phyloP scores from a whole-genome alignment of 2,113 vertebrate species.

The Sclerurus mexicanus region DNA sequence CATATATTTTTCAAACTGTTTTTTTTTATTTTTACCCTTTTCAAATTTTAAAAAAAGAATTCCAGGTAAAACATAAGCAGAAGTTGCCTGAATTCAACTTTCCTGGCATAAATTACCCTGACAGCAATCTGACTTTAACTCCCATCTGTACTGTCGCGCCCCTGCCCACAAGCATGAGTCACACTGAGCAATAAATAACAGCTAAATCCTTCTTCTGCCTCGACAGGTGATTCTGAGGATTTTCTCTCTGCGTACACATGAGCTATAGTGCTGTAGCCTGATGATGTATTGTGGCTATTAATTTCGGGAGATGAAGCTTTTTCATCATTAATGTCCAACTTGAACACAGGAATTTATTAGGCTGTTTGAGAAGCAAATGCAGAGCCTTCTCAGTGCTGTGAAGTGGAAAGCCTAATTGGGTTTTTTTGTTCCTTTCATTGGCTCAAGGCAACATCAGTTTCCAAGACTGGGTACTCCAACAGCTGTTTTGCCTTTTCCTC shows the following conservation, averaged over 20 bases:
- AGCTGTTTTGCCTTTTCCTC: not conserved
- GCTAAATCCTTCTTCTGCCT: not conserved
- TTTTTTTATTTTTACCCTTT: not conserved
- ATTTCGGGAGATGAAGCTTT: not conserved
- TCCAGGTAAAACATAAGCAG: not conserved
- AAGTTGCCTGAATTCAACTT: constrained; percentile 43
- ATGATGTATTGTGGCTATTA: constrained; percentile 24
- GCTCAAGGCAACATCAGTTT: not conserved
- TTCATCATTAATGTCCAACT: not conserved
- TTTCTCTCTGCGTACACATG: not conserved
- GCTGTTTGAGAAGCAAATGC: not conserved
- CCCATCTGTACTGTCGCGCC: not conserved
- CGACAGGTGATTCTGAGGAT: not conserved
- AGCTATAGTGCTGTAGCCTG: not conserved
- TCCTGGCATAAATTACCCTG: not conserved
- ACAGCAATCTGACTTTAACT: constrained; percentile 10
- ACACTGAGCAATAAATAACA: constrained; percentile 32
- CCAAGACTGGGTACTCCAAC: not conserved
- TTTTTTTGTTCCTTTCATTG: not conserved
- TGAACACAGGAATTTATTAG: not conserved
- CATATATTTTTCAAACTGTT: not conserved
- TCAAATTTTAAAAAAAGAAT: not conserved
- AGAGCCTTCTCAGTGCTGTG: not conserved
- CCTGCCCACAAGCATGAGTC: constrained; percentile 30
- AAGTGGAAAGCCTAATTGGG: not conserved